Base-by-base conservation (phyloP, 2,888 invertebrate genomes). In the Trichogramma evanescens region DNA sequence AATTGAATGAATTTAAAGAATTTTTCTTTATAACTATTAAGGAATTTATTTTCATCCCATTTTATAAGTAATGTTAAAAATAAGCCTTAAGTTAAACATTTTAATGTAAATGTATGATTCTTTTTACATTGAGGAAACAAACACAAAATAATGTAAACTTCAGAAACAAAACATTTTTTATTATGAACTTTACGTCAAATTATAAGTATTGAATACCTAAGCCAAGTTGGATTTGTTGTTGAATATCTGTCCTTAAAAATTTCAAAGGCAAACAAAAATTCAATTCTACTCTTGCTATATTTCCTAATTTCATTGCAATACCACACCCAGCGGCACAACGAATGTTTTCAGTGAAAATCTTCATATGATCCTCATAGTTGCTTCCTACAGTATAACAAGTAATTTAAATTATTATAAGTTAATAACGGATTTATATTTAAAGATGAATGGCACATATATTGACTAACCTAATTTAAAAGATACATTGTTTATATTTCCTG, bases 231-330 rank as follows among this genome's bases (percentile, higher is more conserved):
- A 93, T 83, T 50, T 91, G 91, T 64, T 84, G 83, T 56, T 84
- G 80, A 58, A 82, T 80, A 79, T 95, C 94, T 9, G 82, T 86
- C 62, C 81, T 78, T 66, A 83, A 81, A 65, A 84, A 84, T 52
- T 81, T 79, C 58, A 91, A 70, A 49, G 97, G 97, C 72, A 91
- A 79, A 77, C 92, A 91, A 80, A 97, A 95, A 82, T 97, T 98
- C 57, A 99, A 84, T 82, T 99, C 98, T 58, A 98, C 82, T 60
- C 96, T 84, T n/a, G 95, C 95, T 65, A 88, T 82, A 66, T 91
- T 84, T 67, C 88, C 94, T 60, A 98, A 80, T 65, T 90, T 85
- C 72, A 96, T 82, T 9, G 91, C 92, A 56, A 96, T 76, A 10
- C 96, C 97, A 58, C 87, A 78, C 43, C 99, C 98, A 69, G 84